Evolutionary conservation across 2,113 vertebrate species (phyloP).

Genomic region (Sceloporus tristichus): DNA sequence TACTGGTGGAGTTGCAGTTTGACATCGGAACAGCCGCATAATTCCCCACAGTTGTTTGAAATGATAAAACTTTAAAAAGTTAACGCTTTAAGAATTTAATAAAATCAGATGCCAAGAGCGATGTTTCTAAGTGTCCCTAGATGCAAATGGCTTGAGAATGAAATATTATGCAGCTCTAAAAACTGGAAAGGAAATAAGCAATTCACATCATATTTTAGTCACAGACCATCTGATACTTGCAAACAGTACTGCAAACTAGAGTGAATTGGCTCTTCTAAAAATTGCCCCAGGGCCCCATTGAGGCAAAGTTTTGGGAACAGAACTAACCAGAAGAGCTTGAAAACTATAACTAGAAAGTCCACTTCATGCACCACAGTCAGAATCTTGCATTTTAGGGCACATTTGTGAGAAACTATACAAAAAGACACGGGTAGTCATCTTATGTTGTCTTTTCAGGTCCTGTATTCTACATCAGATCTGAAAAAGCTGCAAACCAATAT

Average conservation of each 20-base stretch:
- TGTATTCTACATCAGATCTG: not conserved
- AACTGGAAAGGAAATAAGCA: not conserved
- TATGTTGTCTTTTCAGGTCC: not conserved
- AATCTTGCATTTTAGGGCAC: not conserved
- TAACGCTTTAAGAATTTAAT: not conserved
- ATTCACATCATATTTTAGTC: conserved; percentile 4
- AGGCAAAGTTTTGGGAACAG: not conserved
- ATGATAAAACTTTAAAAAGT: not conserved
- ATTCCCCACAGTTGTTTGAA: not conserved
- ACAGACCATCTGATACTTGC: not conserved
- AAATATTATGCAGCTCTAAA: not conserved
- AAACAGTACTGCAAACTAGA: conserved; percentile 16
- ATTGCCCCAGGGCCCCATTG: accelerated
- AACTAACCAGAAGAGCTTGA: not conserved
- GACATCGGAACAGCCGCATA: too few relatives aligned
- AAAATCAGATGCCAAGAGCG: not conserved
- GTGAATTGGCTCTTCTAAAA: not conserved
- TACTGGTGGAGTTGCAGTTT: too few relatives aligned
- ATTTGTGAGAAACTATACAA: not conserved
- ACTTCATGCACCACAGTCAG: not conserved
- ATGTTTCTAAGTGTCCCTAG: not conserved
- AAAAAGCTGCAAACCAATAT: not conserved
- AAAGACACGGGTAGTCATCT: not conserved
- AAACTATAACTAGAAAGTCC: conserved; percentile 10
- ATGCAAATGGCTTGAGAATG: not conserved